Percentiles rank a stretch among this genome's conserved stretches.
Evolutionary conservation across 2,113 vertebrate species (phyloP).

Genomic region (Macroglossus sobrinus): DNA sequence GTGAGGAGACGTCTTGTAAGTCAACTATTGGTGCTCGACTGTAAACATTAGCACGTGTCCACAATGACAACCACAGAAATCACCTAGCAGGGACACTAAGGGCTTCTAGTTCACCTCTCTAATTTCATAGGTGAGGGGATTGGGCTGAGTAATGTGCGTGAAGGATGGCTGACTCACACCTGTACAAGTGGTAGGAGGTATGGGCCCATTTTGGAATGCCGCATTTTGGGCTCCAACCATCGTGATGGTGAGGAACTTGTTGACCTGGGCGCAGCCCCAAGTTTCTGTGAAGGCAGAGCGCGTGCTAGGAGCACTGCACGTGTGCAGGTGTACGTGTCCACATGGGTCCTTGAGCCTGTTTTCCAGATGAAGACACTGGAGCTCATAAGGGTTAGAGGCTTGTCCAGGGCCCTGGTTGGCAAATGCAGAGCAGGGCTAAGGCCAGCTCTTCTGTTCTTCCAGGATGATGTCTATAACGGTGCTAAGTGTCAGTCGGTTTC

Average conservation of each 20-base stretch:
- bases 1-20: background rate
- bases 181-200: background rate
- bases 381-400: too few species aligned
- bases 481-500: background rate
- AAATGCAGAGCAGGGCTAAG: rapidly evolving
- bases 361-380: background rate
- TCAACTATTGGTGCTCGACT: rapidly evolving
- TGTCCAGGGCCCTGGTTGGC: background rate
- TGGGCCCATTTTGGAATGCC: rapidly evolving
- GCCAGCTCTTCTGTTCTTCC: background rate
- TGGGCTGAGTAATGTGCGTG: too few species aligned
- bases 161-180: rapidly evolving
- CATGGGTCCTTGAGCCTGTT: rapidly evolving
- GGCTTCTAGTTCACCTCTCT: background rate
- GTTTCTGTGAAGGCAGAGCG: background rate
- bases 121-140: background rate
- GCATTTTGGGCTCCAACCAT: background rate
- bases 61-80: background rate
- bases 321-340: rapidly evolving
- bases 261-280: rapidly evolving
- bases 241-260: background rate
- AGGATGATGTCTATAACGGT: background rate
- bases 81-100: rapidly evolving
- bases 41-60: background rate
- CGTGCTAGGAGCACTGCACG: rapidly evolving